Conservation (phyloP, 2,113 vertebrate genomes). For the Pontoporia blainvillei region DNA sequence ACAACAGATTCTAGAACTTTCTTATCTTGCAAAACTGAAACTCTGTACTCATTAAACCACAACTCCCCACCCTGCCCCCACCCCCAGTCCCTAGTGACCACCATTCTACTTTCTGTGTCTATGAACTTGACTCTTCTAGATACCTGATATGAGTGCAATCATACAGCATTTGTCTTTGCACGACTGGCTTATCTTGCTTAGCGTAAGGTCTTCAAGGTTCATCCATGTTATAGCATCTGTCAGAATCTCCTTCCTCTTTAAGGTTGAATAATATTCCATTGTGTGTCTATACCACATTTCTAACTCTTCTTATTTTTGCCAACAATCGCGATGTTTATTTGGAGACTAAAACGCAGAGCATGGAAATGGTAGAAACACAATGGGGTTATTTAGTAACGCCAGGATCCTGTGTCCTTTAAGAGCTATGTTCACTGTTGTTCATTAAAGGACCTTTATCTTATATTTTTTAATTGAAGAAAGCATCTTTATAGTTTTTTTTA, state of each 20-base stretch:
- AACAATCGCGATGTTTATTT: not conserved
- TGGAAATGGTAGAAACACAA: not conserved
- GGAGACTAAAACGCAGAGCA: not conserved
- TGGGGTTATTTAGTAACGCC: not conserved
- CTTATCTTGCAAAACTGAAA: not conserved
- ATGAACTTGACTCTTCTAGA: not conserved
- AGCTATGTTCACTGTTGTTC: not conserved
- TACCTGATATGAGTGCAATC: rapidly evolving
- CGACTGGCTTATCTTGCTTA: not conserved
- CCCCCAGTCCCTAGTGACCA: not conserved
- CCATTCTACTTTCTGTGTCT: not conserved
- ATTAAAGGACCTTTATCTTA: not conserved
- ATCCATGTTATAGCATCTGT: rapidly evolving
- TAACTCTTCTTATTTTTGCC: not conserved
- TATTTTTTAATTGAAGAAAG: not conserved
- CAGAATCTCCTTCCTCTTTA: not conserved
- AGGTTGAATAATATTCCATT: not conserved
- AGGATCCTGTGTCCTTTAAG: not conserved
- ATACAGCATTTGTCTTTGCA: not conserved
- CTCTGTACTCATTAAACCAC: not conserved
- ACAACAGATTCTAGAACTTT: not conserved
- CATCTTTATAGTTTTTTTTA: not conserved
- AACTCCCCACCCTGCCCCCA: rapidly evolving
- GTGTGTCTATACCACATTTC: not conserved
- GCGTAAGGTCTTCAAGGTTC: not conserved